Evolutionary conservation across 1,140 invertebrate species (phyloP), one percentile per base, ranked within the genome.

Genomic region (Aporrectodea caliginosa): DNA sequence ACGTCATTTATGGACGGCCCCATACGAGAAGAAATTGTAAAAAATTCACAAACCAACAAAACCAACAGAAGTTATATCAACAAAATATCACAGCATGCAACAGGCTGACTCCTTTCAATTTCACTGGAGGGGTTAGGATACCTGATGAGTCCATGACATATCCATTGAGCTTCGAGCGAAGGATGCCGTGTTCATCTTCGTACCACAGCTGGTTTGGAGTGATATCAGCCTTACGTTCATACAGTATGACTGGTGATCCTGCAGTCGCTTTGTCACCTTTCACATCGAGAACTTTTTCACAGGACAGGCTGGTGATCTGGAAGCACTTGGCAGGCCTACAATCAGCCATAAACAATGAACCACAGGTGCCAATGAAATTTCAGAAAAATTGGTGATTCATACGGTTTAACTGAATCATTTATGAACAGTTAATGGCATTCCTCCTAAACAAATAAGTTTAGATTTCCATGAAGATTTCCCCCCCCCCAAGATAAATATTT

Each of bases 171-270:
- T 81, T 81, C 16, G 80, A 81, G 22, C 80, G 58, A 30, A 81
- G 32, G 16, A 74, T 32, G 69, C 80, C 80, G n/a, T 34, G 27
- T 35, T 78, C 69, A 72, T 78, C 80, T 34, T 81, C 80, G 35
- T 81, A 81, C 80, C 80, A 81, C 29, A 81, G 71, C 35, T 81
- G 80, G 72, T 81, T 81, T 71, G 74, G 71, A 30, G 68, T 31
- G 0, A 70, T 16, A 29, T 27, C 68, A 27, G 71, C 30, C 16
- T 81, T 79, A 12, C 35, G 29, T n/a, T 72, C 32, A 27, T 73
- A 81, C 1, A 75, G 34, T 14, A 78, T 78, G 6, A 81, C 69
- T 29, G 75, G 43, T n/a, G 75, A 32, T 27, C 75, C 75, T 22
- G 75, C 33, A 68, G n/a, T 68, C 16, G 75, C 34, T 30, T 76